phyloP scores from a whole-genome alignment of 2,797 vertebrate genomes.

The Falco cherrug region DNA sequence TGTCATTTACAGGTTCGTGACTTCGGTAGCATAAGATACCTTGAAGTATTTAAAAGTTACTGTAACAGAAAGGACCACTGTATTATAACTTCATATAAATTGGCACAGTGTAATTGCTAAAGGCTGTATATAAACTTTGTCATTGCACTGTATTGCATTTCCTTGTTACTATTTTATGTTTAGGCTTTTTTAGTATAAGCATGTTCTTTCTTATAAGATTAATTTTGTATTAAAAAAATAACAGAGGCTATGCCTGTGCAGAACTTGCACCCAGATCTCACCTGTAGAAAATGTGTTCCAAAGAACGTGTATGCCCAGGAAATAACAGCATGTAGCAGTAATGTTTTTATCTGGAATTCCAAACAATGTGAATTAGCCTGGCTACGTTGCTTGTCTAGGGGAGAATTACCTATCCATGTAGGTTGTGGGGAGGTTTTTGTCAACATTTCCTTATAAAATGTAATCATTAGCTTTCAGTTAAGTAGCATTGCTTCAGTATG shows the following conservation, averaged over 20 bases:
- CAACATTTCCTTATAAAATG: neutral
- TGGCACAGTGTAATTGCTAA: neutral
- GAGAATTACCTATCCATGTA: neutral
- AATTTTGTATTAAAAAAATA: neutral
- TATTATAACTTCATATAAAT: neutral
- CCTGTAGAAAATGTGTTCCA: neutral
- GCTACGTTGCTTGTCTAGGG: neutral
- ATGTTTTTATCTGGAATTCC: neutral
- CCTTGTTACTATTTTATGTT: neutral
- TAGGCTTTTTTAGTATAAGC: neutral
- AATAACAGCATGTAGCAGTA: neutral
- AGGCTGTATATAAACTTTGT: neutral
- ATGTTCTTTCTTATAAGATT: neutral
- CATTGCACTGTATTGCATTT: neutral
- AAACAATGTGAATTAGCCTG: neutral
- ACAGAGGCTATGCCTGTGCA: neutral
- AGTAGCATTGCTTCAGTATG: neutral
- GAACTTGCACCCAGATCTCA: neutral
- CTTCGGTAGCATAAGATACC: neutral
- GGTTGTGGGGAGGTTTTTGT: neutral
- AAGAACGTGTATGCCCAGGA: neutral
- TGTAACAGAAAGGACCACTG: neutral
- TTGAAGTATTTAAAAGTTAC: neutral
- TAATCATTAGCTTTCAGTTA: neutral
- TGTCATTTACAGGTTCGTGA: neutral